These are phyloP conservation scores for Colistium nudipinnis DNA, from an alignment of 2,113 vertebrate genomes.

Conservation along the genomic window DNA sequence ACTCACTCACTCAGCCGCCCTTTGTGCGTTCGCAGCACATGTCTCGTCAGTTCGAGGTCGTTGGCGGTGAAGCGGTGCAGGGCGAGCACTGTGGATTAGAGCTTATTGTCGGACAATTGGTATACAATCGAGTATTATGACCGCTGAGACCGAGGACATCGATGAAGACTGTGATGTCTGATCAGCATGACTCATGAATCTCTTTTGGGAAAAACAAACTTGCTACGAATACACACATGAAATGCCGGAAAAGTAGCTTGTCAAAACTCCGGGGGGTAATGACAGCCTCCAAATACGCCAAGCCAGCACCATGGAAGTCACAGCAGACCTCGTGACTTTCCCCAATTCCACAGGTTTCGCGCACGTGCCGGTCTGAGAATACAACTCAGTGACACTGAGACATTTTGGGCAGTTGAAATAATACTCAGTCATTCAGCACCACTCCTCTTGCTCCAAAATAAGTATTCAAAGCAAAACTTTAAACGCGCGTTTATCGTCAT, in stretches of 20 bases:
- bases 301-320: constrained; percentile 3
- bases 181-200: no score
- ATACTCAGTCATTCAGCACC: no score
- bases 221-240: background rate
- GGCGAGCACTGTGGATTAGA: background rate
- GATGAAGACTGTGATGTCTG: background rate
- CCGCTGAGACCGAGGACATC: no score
- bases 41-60: constrained; percentile 26
- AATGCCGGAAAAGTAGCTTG: background rate
- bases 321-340: constrained; percentile 31
- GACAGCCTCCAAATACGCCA: constrained; percentile 8
- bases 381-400: constrained; percentile 22
- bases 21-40: background rate
- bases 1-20: background rate
- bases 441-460: no score
- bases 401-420: background rate
- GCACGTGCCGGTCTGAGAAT: constrained; percentile 13
- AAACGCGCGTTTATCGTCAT: no score
- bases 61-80: background rate
- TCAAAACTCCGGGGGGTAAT: background rate
- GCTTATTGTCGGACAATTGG: no score
- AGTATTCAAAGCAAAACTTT: no score
- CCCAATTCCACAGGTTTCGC: constrained; percentile 29
- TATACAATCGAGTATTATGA: background rate
- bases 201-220: background rate